Evolutionary conservation across 2,113 vertebrate genomes (phyloP).

Genomic region (Trinectes maculatus): DNA sequence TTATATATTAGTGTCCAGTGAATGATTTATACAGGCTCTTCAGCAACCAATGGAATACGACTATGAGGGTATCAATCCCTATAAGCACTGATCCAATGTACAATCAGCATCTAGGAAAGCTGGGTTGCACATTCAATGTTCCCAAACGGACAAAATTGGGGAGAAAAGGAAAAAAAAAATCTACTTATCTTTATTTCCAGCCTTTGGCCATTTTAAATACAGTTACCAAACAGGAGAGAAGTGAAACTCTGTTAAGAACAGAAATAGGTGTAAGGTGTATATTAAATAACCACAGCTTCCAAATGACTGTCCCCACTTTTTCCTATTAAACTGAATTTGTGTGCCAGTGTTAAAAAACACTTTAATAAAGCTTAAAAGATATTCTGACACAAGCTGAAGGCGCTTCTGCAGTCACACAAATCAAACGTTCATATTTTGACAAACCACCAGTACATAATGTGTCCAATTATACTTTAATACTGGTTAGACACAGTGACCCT

Average conservation of each 20-base stretch:
- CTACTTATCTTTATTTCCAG: conserved; percentile 8
- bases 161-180: background rate
- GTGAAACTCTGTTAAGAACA: conserved; percentile 5
- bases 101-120: conserved; percentile 69
- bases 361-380: conserved; percentile 45
- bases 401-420: conserved; percentile 49
- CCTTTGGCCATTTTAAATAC: conserved; percentile 11
- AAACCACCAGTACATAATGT: conserved; percentile 71
- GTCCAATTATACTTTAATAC: conserved; percentile 75
- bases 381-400: conserved; percentile 56
- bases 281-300: conserved; percentile 3
- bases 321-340: conserved; percentile 9
- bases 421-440: conserved; percentile 73
- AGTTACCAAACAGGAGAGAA: background rate
- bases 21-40: conserved; percentile 78
- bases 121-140: conserved; percentile 69
- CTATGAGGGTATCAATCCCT: conserved; percentile 79
- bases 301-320: conserved; percentile 3
- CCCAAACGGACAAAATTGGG: conserved; percentile 48
- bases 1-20: conserved; percentile 72
- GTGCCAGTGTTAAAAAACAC: conserved; percentile 12
- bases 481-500: conserved; percentile 68
- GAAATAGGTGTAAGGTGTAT: conserved; percentile 18
- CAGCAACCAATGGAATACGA: conserved; percentile 57
- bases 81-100: conserved; percentile 75